Base-by-base conservation (phyloP, 1,140 invertebrate species). In the Drosophila trapezifrons region DNA sequence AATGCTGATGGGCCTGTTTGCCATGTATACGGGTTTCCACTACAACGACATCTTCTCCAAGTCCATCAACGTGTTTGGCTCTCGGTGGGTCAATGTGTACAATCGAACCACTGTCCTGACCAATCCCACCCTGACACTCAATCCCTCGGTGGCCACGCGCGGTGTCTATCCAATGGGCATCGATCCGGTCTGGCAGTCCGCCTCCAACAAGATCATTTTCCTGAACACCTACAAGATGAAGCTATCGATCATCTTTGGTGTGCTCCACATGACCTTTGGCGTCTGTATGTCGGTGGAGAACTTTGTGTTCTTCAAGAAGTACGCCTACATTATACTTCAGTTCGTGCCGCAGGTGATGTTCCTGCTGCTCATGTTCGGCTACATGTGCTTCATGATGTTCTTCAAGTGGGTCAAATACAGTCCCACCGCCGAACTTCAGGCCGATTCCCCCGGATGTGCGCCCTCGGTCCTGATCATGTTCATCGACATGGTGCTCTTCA, bases 171-270 rank as follows among this genome's bases (percentile, higher is more conserved):
- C 77, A 6, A 78, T 91, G 84, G 91, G 87, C 35, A 64, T 90
- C 2, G 97, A 98, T 93, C 97, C 97, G 13, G 94, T 96, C 57
- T 98, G 97, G 97, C 96, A 98, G 93, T 90, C 97, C 55, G 95
- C 98, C 5, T 93, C 95, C 56, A 99, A 99, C 93, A 99, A 99
- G 93, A 98, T 99, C 80, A 96, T 97, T 37, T 99, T 99, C 93
- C 93, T 98, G n/a, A 99, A 99, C 93, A 98, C 98, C 0, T 98
- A 97, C 93, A 99, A 99, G 94, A 99, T 99, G 98, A 99, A 99
- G 92, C 93, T 98, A 20, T 99, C 98, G 12, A 97, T 99, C 60
- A 98, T 99, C 75, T 95, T 99, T 83, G 98, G 98, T 35, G 97
- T 99, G 2, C 90, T 95, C 65, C 98, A 99, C 92, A 99, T 99